Evolutionary conservation across 2,888 invertebrate species (phyloP).

Genomic region (Andrena chrysosceles): DNA sequence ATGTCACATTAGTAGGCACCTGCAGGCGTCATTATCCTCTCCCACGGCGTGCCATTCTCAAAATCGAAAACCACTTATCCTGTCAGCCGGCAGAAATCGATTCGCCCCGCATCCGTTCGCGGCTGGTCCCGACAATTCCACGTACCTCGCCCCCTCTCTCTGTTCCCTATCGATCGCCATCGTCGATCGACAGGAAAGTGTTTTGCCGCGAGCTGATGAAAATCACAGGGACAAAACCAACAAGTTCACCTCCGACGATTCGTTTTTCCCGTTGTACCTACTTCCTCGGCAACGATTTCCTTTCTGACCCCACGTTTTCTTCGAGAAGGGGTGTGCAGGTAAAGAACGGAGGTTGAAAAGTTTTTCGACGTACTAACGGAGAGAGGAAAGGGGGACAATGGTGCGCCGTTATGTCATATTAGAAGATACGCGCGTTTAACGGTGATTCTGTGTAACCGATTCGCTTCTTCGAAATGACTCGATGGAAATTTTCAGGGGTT

Average conservation of each 20-base stretch:
- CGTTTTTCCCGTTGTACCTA: not conserved
- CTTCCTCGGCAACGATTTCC: conserved; percentile 1
- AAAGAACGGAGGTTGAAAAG: conserved; percentile 38
- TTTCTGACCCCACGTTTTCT: not conserved
- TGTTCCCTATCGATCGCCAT: not conserved
- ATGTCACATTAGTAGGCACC: conserved; percentile 84
- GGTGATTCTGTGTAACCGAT: conserved; percentile 73
- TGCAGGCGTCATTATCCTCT: conserved; percentile 78
- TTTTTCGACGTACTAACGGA: conserved; percentile 50
- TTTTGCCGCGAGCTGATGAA: not conserved
- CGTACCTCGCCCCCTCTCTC: too few species aligned
- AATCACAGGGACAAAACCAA: not conserved
- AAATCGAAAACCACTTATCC: conserved; percentile 68
- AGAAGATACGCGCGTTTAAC: conserved; percentile 83
- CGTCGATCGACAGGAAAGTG: not conserved
- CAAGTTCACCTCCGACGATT: not conserved
- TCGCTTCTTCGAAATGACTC: conserved; percentile 20
- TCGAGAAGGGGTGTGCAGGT: not conserved
- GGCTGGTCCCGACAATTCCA: not conserved
- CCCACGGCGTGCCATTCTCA: conserved; percentile 68
- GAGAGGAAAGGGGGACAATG: conserved; percentile 58
- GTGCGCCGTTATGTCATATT: conserved; percentile 84
- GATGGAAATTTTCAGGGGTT: not conserved
- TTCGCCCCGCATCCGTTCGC: conserved; percentile 22
- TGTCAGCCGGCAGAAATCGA: conserved; percentile 47